Conservation (phyloP, 2,888 invertebrate genomes). For the Leuctra nigra region DNA sequence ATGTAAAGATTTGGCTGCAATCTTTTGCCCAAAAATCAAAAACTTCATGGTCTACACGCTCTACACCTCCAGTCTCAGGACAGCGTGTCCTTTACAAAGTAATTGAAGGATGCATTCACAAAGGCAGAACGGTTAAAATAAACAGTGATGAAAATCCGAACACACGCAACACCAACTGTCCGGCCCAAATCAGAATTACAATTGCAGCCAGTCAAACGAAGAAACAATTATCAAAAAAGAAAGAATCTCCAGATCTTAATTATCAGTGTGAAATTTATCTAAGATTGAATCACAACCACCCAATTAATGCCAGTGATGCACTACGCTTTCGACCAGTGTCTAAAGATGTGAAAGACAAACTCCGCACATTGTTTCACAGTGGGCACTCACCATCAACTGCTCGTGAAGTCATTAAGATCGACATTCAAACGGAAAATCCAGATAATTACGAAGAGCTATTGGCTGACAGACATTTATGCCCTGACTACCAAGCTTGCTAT, state of each 20-base stretch:
- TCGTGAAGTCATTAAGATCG: background rate
- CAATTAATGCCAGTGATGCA: background rate
- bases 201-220: too few species aligned
- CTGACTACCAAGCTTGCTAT: background rate
- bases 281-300: background rate
- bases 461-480: background rate
- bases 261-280: too few species aligned
- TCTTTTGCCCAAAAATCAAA: background rate
- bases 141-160: background rate
- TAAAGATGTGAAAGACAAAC: background rate
- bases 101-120: background rate
- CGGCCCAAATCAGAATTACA: background rate
- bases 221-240: background rate
- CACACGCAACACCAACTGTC: background rate
- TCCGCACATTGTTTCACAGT: background rate
- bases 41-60: background rate
- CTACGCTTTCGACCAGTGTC: background rate
- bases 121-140: background rate
- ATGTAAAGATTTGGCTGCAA: background rate
- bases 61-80: background rate
- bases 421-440: background rate
- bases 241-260: background rate
- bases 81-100: background rate
- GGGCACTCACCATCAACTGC: constrained; percentile 1
- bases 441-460: background rate